A percentile compares a stretch with the other conserved stretches of the same genome.
phyloP scores from a whole-genome alignment of 2,797 vertebrate genomes.

The Hippopotamyrus pictus region DNA sequence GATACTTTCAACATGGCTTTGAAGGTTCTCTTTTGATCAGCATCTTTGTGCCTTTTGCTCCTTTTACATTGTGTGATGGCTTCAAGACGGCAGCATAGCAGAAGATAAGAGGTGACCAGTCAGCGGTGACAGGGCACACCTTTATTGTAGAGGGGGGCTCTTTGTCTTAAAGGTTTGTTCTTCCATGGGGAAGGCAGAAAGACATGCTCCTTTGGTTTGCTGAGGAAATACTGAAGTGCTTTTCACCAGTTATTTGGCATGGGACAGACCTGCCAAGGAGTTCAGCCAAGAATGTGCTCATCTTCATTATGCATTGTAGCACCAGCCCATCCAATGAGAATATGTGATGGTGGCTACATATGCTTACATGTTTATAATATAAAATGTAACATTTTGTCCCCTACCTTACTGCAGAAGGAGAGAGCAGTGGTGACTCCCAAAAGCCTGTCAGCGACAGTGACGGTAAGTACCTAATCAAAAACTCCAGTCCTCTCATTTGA shows the following conservation, averaged over 20 bases:
- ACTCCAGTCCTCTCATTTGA: neutral
- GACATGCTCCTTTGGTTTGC: neutral
- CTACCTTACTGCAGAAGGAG: neutral
- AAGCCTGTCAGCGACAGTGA: neutral
- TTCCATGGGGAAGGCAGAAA: neutral
- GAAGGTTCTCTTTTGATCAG: slow-evolving; percentile 18
- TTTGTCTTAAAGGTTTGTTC: neutral
- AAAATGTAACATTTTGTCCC: neutral
- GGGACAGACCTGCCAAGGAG: neutral
- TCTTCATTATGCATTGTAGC: neutral
- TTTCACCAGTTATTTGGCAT: neutral
- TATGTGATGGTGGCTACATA: neutral
- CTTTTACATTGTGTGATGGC: neutral
- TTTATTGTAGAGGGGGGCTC: neutral
- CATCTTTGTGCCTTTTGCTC: neutral
- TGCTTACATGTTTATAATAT: neutral
- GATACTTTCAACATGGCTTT: slow-evolving; percentile 11
- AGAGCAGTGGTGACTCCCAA: neutral
- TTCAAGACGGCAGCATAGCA: neutral
- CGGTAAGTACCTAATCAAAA: slow-evolving; percentile 5
- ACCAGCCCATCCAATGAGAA: neutral
- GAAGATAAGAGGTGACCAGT: neutral
- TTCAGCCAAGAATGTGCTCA: neutral
- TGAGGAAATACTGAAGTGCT: neutral
- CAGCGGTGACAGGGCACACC: neutral